Conservation (phyloP, 2,888 invertebrate genomes). For the Scaptomyza polygonia region DNA sequence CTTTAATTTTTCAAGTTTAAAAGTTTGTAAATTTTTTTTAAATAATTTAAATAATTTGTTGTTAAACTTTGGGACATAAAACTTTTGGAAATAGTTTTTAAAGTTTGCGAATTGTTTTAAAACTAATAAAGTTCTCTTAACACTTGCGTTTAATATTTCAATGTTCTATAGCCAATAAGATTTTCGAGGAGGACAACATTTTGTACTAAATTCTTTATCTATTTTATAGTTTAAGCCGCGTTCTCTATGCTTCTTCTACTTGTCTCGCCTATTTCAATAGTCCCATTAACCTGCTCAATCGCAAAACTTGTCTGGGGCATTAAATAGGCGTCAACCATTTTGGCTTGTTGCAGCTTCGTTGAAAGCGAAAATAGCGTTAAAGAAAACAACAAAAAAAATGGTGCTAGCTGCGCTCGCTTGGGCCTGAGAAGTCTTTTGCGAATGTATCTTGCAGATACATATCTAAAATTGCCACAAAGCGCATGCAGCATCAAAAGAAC, state of each 20-base stretch:
- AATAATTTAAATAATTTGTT: no score
- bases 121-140: not conserved
- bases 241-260: not conserved
- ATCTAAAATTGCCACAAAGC: slow-evolving; percentile 67
- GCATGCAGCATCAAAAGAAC: slow-evolving; percentile 70
- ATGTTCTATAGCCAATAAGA: not conserved
- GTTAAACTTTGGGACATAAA: no score
- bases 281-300: slow-evolving; percentile 65
- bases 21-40: no score
- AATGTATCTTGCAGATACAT: slow-evolving; percentile 71
- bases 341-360: slow-evolving; percentile 61
- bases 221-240: not conserved
- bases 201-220: not conserved
- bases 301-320: slow-evolving; percentile 56
- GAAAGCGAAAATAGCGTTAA: slow-evolving; percentile 72
- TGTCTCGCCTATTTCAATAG: slow-evolving; percentile 14
- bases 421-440: slow-evolving; percentile 30
- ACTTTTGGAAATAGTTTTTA: no score
- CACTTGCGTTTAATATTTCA: not conserved
- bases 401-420: slow-evolving; percentile 37
- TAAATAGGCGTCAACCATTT: slow-evolving; percentile 56
- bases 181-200: not conserved
- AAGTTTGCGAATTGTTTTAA: no score
- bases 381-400: slow-evolving; percentile 15
- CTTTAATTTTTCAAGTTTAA: no score